phyloP scores from a whole-genome alignment of 2,888 invertebrate species.

The Hirtodrosophila alboralis region DNA sequence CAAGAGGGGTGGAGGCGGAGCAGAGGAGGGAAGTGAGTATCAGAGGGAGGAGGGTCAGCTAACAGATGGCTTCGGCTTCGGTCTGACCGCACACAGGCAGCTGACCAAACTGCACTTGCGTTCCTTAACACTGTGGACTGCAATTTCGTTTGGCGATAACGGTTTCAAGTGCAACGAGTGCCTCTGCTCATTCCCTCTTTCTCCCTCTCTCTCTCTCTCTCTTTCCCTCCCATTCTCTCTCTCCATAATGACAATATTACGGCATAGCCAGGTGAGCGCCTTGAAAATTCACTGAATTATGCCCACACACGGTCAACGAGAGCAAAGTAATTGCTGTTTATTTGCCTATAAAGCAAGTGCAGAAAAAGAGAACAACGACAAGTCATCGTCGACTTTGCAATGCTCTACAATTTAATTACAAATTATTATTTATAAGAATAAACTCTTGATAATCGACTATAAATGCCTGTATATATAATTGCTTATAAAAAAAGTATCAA shows the following conservation, averaged over 20 bases:
- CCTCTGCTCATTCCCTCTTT: background rate
- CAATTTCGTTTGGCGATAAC: constrained; percentile 46
- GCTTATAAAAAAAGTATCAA: too few species aligned
- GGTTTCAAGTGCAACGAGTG: constrained; percentile 15
- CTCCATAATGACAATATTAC: constrained; percentile 70
- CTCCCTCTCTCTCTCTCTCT: background rate
- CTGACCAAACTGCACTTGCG: constrained; percentile 20
- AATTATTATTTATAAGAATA: background rate
- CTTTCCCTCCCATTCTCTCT: background rate
- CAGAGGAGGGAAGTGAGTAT: background rate
- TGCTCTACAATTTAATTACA: constrained; percentile 9
- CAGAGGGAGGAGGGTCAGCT: constrained; percentile 10
- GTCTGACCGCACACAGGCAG: constrained; percentile 22
- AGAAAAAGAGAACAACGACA: background rate
- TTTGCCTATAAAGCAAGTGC: constrained; percentile 35
- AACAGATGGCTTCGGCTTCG: constrained; percentile 46
- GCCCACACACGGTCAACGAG: constrained; percentile 23
- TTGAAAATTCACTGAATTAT: constrained; percentile 50
- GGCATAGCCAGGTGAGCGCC: constrained; percentile 38
- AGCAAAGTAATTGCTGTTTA: constrained; percentile 39
- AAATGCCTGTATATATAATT: too few species aligned
- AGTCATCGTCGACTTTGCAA: background rate
- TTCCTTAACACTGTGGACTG: constrained; percentile 5
- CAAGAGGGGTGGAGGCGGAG: constrained; percentile 10
- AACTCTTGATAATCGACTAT: too few species aligned